Evolutionary conservation across 2,888 invertebrate species (phyloP).

Genomic region (Notodonta ziczac): DNA sequence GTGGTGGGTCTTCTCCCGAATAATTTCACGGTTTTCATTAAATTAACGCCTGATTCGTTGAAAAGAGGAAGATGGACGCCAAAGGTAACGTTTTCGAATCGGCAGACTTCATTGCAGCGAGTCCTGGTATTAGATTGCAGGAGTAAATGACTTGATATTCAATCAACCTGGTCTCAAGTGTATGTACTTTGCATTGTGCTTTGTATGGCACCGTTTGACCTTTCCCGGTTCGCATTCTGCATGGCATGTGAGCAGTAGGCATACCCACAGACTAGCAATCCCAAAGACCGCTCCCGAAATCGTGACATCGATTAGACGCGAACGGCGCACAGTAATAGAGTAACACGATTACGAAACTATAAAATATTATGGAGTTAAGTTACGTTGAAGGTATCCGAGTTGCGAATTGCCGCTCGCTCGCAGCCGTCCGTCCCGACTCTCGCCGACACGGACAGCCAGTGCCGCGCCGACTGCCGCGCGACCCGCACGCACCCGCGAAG

Average conservation of each 20-base stretch:
- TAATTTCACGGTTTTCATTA: too few species aligned
- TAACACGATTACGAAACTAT: slow-evolving; percentile 81
- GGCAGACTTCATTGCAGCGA: too few species aligned
- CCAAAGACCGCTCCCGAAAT: slow-evolving; percentile 71
- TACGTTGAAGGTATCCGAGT: slow-evolving; percentile 72
- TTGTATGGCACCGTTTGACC: slow-evolving; percentile 38
- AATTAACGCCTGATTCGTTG: too few species aligned
- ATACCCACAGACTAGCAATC: slow-evolving; percentile 38
- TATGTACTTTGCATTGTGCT: slow-evolving; percentile 11
- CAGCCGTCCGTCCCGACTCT: slow-evolving; percentile 18
- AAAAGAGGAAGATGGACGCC: too few species aligned
- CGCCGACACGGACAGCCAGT: slow-evolving; percentile 51
- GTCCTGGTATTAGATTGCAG: too few species aligned
- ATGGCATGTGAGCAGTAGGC: slow-evolving; percentile 41
- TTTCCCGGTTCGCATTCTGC: slow-evolving; percentile 44
- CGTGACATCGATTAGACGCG: slow-evolving; percentile 77
- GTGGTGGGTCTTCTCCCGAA: too few species aligned
- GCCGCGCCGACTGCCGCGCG: slow-evolving; percentile 52
- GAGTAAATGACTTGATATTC: neutral
- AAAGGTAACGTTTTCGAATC: neutral
- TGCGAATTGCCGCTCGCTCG: slow-evolving; percentile 68
- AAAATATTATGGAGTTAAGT: slow-evolving; percentile 81
- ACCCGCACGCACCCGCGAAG: slow-evolving; percentile 34
- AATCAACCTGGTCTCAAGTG: slow-evolving; percentile 12
- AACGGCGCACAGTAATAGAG: slow-evolving; percentile 74